phyloP scores from a whole-genome alignment of 2,888 invertebrate species.

The Platerodrilus igneus region DNA sequence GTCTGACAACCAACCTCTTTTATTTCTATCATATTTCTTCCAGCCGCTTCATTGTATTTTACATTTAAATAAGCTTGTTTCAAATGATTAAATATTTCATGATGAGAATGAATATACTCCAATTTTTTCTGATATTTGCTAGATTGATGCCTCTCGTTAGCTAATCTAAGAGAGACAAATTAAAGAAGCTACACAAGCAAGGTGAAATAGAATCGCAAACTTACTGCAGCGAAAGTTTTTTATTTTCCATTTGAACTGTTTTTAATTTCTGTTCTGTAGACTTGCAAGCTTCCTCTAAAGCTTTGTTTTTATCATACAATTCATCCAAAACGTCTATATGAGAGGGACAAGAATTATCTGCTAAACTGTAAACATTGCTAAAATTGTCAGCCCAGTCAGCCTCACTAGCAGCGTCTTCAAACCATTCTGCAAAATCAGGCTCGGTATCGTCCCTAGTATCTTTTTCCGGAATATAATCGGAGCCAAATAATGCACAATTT shows the following conservation, averaged over 20 bases:
- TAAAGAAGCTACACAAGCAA: neutral
- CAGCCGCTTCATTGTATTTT: constrained; percentile 39
- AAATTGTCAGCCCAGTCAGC: constrained; percentile 17
- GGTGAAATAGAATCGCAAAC: constrained; percentile 4
- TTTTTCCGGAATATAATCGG: constrained; percentile 14
- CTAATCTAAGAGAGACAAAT: constrained; percentile 27
- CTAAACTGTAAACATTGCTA: constrained; percentile 13
- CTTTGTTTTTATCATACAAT: constrained; percentile 26
- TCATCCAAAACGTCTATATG: constrained; percentile 20
- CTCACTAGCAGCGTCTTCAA: constrained; percentile 19
- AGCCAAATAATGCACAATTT: constrained; percentile 6
- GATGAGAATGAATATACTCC: constrained; percentile 40
- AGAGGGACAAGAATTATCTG: constrained; percentile 9
- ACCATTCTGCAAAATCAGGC: constrained; percentile 13
- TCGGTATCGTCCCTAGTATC: constrained; percentile 14
- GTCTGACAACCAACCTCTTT: constrained; percentile 38
- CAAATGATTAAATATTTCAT: constrained; percentile 38
- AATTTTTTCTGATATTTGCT: constrained; percentile 37
- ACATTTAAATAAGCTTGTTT: constrained; percentile 40
- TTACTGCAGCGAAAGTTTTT: constrained; percentile 32
- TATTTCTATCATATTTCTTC: constrained; percentile 37
- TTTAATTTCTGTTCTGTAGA: constrained; percentile 31
- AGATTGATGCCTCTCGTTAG: constrained; percentile 32
- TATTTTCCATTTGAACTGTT: constrained; percentile 32
- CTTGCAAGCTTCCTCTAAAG: constrained; percentile 29